Base-by-base conservation (phyloP, 2,113 vertebrate genomes). In the Coptodon bakossiorum region DNA sequence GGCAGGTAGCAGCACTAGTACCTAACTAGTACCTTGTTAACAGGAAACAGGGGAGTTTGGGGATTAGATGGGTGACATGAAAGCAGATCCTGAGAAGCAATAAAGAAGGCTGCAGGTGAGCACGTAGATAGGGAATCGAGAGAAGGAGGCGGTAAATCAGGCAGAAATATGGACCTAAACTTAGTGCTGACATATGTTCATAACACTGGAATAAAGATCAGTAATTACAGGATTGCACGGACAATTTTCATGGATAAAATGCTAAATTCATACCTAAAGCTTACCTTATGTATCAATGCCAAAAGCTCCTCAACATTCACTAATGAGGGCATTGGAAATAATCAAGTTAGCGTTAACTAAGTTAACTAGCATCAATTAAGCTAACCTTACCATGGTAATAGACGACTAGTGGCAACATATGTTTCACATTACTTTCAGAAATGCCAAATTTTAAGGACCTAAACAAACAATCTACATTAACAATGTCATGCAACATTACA, bases 11-110 rank as follows among this genome's bases (percentile, higher is more conserved):
- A 91, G 88, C 59, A 91, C 82, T 16, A 43, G 63, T 6, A 66
- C 84, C 86, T 86, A 3, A 52, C 17, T 52, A 5, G 50, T 61
- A 24, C 4, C 78, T 85, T 81, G 88, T 91, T 90, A 81, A 89
- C 83, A 84, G 81, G 73, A 5, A 54, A 80, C 29, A 9, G 29
- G 10, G 45, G 19, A 73, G 78, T 52, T 50, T 5, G 48, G 43
- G 88, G 92, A 89, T 93, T 71, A 68, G 16, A 8, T 29, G 84
- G 89, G 5, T 86, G 87, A 90, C 88, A 90, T 81, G 63, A 91
- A 80, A 91, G 88, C 38, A 85, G 78, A 91, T 92, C 87, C 88
- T 59, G 45, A 8, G 13, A 81, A 83, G 56, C 59, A 88, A 52
- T 52, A n/a, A 52, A 52, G 1, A 53, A 71, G 82, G 48, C 63